Percentiles rank a stretch among this genome's conserved stretches.
Evolutionary conservation across 2,113 vertebrate species (phyloP).

Genomic region (Clarias gariepinus): DNA sequence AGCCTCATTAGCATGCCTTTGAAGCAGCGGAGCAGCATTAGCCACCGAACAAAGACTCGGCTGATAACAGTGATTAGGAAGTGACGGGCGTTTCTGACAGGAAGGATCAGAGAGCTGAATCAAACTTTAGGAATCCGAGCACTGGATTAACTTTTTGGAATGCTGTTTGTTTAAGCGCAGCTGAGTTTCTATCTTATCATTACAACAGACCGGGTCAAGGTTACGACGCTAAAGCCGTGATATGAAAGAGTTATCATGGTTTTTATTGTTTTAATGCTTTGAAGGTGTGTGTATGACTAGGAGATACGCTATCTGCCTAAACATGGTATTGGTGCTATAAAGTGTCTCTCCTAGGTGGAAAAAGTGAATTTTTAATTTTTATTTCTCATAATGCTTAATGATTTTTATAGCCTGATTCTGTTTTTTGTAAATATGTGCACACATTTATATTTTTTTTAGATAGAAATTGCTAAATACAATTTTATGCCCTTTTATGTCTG

Average conservation of each 20-base stretch:
- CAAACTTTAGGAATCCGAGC: constrained; percentile 5
- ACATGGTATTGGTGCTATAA: no score
- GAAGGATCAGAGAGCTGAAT: neutral
- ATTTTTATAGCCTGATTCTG: no score
- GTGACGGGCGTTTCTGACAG: constrained; percentile 40
- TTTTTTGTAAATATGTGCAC: no score
- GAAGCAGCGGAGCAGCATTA: constrained; percentile 71
- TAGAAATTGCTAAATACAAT: no score
- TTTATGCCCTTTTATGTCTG: no score
- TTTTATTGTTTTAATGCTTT: constrained; percentile 29
- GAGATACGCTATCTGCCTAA: neutral
- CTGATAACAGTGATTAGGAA: constrained; percentile 66
- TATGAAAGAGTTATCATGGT: neutral
- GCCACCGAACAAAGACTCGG: constrained; percentile 67
- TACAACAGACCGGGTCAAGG: neutral
- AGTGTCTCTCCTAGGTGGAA: no score
- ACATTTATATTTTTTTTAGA: no score
- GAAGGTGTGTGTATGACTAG: neutral
- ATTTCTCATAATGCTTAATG: no score
- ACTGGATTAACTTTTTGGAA: constrained; percentile 38
- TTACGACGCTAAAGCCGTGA: neutral
- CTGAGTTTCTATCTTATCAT: neutral
- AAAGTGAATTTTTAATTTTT: no score
- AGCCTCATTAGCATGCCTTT: constrained; percentile 74
- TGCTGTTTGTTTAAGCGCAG: constrained; percentile 23